Base-by-base conservation (phyloP, 2,797 vertebrate species). In the Cynopterus sphinx region DNA sequence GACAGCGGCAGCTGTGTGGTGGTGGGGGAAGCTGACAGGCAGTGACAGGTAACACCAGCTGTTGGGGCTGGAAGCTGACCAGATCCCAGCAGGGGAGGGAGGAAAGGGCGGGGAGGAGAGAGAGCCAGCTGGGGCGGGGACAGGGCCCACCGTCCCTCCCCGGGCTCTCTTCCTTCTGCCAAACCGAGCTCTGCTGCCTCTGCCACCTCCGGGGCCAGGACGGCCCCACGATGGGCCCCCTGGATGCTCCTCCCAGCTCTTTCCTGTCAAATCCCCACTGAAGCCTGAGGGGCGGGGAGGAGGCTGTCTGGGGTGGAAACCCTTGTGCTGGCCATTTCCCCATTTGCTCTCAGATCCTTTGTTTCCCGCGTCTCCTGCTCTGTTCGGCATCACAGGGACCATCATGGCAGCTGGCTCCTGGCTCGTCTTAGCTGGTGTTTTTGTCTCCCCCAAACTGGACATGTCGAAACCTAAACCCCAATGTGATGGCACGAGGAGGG, bases 31-130 rank as follows among this genome's bases (percentile, higher is more conserved):
- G 93, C 96, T 97, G 97, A 97, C 97, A 97, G 96, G 94, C 85
- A 39, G 91, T 96, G 97, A 98, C 97, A 98, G 98, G 98, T 97
- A 97, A 96, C 33, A 63, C 68, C 26, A 21, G 88, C 77, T 94
- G 4, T 74, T n/a, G 94, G 84, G 82, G 63, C 28, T 19, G 10
- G 71, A 39, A 55, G 92, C 92, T 0, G 46, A 92, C 65, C 65
- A 75, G 92, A 96, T 90, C 71, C 33, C 82, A 94, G 95, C 78
- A 57, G 84, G 75, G 28, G 68, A 15, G 75, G 2, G 67, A 78
- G 33, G 41, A 13, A 15, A 78, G 84, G 49, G 91, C 43, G 19
- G 1, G 71, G 59, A 71, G 61, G 67, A 59, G 65, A 51, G 16
- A 51, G 59, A 94, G 79, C 57, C 85, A 39, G 63, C 77, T 11